Conservation (phyloP, 2,888 invertebrate genomes). For the Eristalis intricaria region DNA sequence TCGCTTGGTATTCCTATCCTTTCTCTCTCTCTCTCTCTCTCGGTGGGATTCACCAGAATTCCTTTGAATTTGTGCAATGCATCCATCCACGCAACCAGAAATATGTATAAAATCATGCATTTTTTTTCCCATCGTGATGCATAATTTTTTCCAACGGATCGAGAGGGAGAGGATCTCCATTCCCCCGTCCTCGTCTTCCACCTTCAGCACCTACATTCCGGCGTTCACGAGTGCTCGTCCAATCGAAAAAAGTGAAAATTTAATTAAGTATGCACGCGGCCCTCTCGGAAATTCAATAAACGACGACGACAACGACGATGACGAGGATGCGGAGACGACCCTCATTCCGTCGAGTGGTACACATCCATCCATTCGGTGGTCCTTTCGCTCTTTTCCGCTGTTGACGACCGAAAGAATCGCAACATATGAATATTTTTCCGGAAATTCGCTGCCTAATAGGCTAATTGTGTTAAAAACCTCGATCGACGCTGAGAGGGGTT, state of each 20-base stretch:
- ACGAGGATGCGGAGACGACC: background rate
- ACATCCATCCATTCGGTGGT: background rate
- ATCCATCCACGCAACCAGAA: background rate
- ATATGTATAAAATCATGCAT: conserved; percentile 4
- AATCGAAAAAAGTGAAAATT: conserved; percentile 64
- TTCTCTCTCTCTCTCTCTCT: too few species aligned
- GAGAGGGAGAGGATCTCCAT: background rate
- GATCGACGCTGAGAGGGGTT: conserved; percentile 12
- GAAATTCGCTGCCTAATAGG: conserved; percentile 51
- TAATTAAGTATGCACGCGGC: conserved; percentile 52
- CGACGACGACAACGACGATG: background rate
- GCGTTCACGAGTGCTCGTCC: conserved; percentile 54
- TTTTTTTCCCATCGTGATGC: conserved; percentile 17
- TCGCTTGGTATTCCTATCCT: background rate
- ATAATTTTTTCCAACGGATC: conserved; percentile 27
- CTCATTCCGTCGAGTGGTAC: background rate
- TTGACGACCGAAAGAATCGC: conserved; percentile 1
- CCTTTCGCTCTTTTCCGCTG: background rate
- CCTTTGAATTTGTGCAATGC: conserved; percentile 56
- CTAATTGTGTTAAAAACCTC: conserved; percentile 68
- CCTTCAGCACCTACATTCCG: conserved; percentile 27
- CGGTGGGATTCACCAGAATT: conserved; percentile 32
- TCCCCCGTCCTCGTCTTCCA: background rate
- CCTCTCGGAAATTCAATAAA: conserved; percentile 61
- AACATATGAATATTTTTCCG: conserved; percentile 17